A percentile compares a stretch with the other conserved stretches of the same genome.
Evolutionary conservation across 2,888 invertebrate genomes (phyloP).

Genomic region (Listrodromus nycthemerus): DNA sequence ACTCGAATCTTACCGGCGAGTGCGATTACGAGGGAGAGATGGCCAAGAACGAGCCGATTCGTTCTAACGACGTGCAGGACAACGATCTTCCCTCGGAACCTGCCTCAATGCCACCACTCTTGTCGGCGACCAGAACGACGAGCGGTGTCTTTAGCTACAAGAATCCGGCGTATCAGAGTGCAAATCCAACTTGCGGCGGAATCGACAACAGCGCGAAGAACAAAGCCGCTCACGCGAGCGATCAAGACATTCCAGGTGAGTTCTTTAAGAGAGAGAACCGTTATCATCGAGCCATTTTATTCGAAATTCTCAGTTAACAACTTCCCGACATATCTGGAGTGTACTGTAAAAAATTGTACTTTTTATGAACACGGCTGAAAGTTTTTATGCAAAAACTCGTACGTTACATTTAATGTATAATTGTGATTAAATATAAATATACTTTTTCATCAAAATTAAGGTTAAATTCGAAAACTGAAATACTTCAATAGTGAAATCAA

Average conservation of each 20-base stretch:
- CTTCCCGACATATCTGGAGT: neutral
- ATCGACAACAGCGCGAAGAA: slow-evolving; percentile 70
- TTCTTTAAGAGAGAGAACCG: neutral
- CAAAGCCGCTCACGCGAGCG: slow-evolving; percentile 81
- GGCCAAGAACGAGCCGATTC: slow-evolving; percentile 79
- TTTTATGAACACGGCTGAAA: no score
- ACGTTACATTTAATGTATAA: no score
- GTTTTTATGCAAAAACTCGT: no score
- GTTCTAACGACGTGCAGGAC: slow-evolving; percentile 80
- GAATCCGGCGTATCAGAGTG: slow-evolving; percentile 91
- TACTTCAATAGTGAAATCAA: no score
- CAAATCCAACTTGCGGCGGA: slow-evolving; percentile 86
- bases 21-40: slow-evolving; percentile 84
- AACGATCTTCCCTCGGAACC: slow-evolving; percentile 86
- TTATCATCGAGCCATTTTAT: neutral
- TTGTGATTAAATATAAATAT: no score
- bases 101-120: slow-evolving; percentile 86
- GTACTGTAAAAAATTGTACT: no score
- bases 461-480: no score
- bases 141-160: slow-evolving; percentile 88
- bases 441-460: no score
- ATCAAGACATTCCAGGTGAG: slow-evolving; percentile 84
- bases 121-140: slow-evolving; percentile 80
- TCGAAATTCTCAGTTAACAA: neutral
- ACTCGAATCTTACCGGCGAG: slow-evolving; percentile 84